Conservation (phyloP, 2,113 vertebrate genomes). For the Papio anubis region DNA sequence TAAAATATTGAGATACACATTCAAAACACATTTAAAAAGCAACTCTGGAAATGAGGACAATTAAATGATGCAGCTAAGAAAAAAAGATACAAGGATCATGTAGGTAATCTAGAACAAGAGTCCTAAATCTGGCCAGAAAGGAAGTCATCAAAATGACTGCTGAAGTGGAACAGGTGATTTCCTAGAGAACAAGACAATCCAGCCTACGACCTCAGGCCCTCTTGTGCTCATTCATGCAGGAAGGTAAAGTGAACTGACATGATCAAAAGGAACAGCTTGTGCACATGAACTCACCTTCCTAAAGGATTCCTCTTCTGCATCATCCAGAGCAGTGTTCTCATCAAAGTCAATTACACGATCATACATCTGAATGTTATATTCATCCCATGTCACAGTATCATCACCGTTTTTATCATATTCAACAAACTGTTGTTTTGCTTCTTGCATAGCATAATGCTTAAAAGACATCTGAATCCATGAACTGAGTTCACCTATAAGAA, state of each 20-base stretch:
- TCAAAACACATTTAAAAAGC: conserved; percentile 20
- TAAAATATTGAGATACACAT: background rate
- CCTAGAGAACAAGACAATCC: background rate
- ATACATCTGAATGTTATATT: conserved; percentile 93
- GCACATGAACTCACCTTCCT: conserved; percentile 86
- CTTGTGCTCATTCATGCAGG: background rate
- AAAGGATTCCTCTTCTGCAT: conserved; percentile 94
- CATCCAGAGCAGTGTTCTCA: conserved; percentile 86
- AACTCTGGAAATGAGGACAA: conserved; percentile 9
- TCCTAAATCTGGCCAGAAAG: background rate
- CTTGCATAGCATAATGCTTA: conserved; percentile 94
- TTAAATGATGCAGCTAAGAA: background rate
- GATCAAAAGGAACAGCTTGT: conserved; percentile 12
- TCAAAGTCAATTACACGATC: conserved; percentile 90
- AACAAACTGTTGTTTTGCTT: conserved; percentile 91
- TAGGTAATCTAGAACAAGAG: background rate
- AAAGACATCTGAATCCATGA: conserved; percentile 96
- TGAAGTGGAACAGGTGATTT: background rate
- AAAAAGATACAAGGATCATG: background rate
- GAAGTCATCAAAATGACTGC: background rate
- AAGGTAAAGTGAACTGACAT: background rate
- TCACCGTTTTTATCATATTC: conserved; percentile 91
- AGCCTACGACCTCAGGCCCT: background rate
- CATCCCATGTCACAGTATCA: conserved; percentile 92
- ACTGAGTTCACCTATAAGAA: conserved; percentile 91